Percentiles rank a stretch among this genome's conserved stretches.
These are phyloP conservation scores for Polypedilum pembai DNA, from an alignment of 1,140 invertebrate species.

Conservation along the genomic window DNA sequence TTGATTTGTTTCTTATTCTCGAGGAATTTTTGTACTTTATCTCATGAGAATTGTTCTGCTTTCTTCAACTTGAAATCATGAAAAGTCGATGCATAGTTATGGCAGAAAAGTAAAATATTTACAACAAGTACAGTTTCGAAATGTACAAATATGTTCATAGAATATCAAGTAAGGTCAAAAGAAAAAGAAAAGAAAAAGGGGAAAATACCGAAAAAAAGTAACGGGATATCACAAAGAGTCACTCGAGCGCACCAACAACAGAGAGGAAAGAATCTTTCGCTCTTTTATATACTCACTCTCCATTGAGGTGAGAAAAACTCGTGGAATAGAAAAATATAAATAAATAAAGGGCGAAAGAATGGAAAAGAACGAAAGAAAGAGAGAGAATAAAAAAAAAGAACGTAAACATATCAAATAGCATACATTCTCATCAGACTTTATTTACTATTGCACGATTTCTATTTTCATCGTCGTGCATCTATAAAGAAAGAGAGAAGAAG, in stretches of 20 bases:
- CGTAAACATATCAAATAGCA: slow-evolving; percentile 5
- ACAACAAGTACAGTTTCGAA: neutral
- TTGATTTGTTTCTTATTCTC: too few species aligned
- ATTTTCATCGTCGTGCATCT: slow-evolving; percentile 10
- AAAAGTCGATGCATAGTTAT: too few species aligned
- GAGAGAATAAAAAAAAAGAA: neutral
- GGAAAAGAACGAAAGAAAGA: neutral
- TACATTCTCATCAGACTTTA: slow-evolving; percentile 15
- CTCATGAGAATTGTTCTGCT: too few species aligned
- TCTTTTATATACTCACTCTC: neutral
- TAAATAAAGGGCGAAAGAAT: neutral
- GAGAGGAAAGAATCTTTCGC: slow-evolving; percentile 15
- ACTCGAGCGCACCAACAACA: slow-evolving; percentile 16
- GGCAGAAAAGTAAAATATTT: neutral
- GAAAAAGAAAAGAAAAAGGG: neutral
- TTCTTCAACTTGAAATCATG: too few species aligned
- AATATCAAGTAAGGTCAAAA: slow-evolving; percentile 12
- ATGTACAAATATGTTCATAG: neutral
- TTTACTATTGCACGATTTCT: slow-evolving; percentile 18
- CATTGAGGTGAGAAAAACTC: neutral
- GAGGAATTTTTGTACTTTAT: too few species aligned
- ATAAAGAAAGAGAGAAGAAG: neutral
- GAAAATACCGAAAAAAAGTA: slow-evolving; percentile 10
- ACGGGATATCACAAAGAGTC: slow-evolving; percentile 15
- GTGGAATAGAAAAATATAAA: slow-evolving; percentile 22